Conservation (phyloP, 2,888 invertebrate species). For the Belgica antarctica region DNA sequence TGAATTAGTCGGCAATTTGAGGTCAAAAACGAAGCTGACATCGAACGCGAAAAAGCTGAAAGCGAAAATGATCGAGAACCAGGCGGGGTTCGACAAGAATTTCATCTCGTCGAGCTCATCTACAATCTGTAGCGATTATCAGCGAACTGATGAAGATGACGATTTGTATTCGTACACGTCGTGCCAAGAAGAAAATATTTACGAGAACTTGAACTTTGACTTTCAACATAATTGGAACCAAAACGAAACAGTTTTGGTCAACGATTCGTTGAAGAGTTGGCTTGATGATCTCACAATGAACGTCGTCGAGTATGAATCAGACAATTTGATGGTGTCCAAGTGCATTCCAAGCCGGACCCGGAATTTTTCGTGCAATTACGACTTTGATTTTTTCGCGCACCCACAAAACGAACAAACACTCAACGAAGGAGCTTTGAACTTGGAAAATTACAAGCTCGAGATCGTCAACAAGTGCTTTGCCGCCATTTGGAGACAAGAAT, state of each 20-base stretch:
- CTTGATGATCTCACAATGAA: slow-evolving; percentile 45
- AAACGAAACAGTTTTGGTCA: background rate
- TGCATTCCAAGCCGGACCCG: slow-evolving; percentile 49
- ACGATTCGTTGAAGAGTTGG: slow-evolving; percentile 20
- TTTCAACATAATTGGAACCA: background rate
- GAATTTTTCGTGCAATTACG: background rate
- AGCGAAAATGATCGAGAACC: background rate
- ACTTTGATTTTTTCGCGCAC: background rate
- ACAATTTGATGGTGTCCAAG: slow-evolving; percentile 50
- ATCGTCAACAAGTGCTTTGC: background rate
- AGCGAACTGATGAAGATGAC: background rate
- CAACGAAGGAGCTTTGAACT: background rate
- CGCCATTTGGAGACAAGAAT: background rate
- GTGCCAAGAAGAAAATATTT: slow-evolving; percentile 39
- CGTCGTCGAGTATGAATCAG: slow-evolving; percentile 49
- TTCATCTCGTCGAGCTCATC: background rate
- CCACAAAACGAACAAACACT: background rate
- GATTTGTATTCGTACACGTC: slow-evolving; percentile 13
- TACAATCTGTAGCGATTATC: background rate
- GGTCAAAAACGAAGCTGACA: slow-evolving; percentile 14
- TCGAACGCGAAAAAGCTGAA: background rate
- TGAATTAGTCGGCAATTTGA: slow-evolving; percentile 9
- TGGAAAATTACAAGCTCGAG: background rate
- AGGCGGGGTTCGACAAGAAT: background rate
- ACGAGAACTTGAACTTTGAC: slow-evolving; percentile 36